A percentile compares a stretch with the other conserved stretches of the same genome.
phyloP scores from a whole-genome alignment of 30 jellyfish, hydroid and myxozoan genomes.

The Phacellophora camtschatica region DNA sequence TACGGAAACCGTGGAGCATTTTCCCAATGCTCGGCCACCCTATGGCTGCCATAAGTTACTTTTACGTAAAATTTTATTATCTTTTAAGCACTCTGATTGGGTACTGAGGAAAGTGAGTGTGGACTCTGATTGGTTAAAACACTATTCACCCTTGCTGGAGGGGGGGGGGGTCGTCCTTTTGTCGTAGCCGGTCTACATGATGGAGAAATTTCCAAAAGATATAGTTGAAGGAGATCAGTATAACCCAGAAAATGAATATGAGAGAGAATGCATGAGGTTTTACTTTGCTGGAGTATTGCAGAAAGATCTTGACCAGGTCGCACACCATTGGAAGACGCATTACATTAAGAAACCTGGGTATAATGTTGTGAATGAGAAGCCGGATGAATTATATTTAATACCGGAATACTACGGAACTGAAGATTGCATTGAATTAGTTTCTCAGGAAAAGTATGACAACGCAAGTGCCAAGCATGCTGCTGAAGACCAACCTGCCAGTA shows the following conservation, averaged over 20 bases:
- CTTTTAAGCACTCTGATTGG: too few relatives aligned
- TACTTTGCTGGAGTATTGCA: conserved; percentile 36
- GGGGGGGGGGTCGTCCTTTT: conserved; percentile 50
- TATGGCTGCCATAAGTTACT: too few relatives aligned
- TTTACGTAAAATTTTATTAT: too few relatives aligned
- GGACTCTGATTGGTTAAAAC: too few relatives aligned
- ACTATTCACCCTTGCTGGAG: too few relatives aligned
- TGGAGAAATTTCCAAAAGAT: conserved; percentile 53
- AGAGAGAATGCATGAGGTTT: conserved; percentile 39
- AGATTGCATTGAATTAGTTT: conserved; percentile 2
- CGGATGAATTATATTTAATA: conserved; percentile 14
- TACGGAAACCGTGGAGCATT: too few relatives aligned
- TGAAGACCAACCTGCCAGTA: conserved; percentile 2
- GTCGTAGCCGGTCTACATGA: conserved; percentile 28
- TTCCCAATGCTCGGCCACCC: too few relatives aligned
- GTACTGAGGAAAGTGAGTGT: too few relatives aligned
- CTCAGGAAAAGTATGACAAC: conserved; percentile 3
- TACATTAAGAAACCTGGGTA: conserved; percentile 1
- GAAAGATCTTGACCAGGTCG: conserved; percentile 39
- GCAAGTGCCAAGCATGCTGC: not conserved
- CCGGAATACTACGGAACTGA: conserved; percentile 27
- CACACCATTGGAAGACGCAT: conserved; percentile 59
- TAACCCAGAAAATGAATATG: conserved; percentile 14
- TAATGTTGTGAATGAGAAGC: conserved; percentile 13
- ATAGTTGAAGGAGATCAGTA: not conserved